Conservation (phyloP, 2,888 invertebrate species). For the Metopia argyrocephala region DNA sequence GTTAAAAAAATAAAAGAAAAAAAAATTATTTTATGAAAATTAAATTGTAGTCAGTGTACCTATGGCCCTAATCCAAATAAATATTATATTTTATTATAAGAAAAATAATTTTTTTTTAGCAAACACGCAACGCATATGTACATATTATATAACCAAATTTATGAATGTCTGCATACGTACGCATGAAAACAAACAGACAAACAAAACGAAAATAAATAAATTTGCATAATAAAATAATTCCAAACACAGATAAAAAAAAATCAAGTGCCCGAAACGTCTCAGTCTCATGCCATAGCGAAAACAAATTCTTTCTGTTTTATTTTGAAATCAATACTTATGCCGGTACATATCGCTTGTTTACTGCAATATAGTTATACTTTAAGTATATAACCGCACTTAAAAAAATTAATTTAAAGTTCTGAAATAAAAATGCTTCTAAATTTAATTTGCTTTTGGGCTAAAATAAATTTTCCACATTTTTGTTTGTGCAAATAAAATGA, state of each 20-base stretch:
- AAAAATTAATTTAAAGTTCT: too few relatives aligned
- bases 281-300: too few relatives aligned
- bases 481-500: background rate
- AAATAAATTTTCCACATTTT: too few relatives aligned
- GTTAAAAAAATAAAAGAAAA: background rate
- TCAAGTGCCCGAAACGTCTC: too few relatives aligned
- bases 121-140: background rate
- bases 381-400: too few relatives aligned
- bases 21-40: background rate
- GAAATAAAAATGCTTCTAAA: too few relatives aligned
- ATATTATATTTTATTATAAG: background rate
- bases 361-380: too few relatives aligned
- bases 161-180: slow-evolving; percentile 5
- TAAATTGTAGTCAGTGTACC: background rate
- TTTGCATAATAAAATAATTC: slow-evolving; percentile 26
- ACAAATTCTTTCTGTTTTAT: too few relatives aligned
- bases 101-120: background rate
- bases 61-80: background rate
- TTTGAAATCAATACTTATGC: too few relatives aligned
- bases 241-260: slow-evolving; percentile 13
- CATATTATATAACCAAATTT: too few relatives aligned
- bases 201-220: background rate
- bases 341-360: too few relatives aligned
- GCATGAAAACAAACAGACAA: slow-evolving; percentile 1
- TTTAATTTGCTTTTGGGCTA: too few relatives aligned